phyloP scores from a whole-genome alignment of 2,888 invertebrate species.

The Microchrysa polita region DNA sequence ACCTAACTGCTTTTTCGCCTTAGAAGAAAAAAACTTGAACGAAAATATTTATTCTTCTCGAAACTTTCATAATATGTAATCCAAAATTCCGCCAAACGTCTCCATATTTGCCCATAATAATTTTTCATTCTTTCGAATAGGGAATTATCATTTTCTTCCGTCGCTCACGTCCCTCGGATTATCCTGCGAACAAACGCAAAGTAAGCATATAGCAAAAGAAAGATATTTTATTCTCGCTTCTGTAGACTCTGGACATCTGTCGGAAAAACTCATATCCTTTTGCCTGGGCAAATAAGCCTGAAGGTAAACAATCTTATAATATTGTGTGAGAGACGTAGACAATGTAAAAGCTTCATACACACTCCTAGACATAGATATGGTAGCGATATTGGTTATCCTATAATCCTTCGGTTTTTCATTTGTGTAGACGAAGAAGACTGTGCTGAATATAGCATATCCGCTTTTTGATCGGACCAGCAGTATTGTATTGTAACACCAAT shows the following conservation, averaged over 20 bases:
- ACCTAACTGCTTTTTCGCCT: too few relatives aligned
- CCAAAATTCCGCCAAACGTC: too few relatives aligned
- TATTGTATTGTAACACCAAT: too few relatives aligned
- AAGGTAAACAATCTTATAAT: background rate
- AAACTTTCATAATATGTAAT: too few relatives aligned
- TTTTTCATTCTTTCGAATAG: constrained; percentile 6
- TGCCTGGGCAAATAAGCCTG: background rate
- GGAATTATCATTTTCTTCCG: background rate
- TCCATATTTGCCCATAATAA: constrained; percentile 2
- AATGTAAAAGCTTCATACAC: background rate
- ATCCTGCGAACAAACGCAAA: constrained; percentile 12
- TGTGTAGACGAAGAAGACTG: too few relatives aligned
- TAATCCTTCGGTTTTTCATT: background rate
- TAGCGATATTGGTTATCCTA: background rate
- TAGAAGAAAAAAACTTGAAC: too few relatives aligned
- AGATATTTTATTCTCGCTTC: background rate
- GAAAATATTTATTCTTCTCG: too few relatives aligned
- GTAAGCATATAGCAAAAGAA: background rate
- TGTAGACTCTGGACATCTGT: constrained; percentile 14
- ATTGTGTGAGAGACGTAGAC: constrained; percentile 1
- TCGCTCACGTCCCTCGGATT: too few relatives aligned
- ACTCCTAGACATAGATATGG: background rate
- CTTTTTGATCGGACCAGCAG: background rate
- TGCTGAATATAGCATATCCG: background rate
- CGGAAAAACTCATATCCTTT: constrained; percentile 4